Base-by-base conservation (phyloP, 2,113 vertebrate genomes). In the Phycodurus eques region DNA sequence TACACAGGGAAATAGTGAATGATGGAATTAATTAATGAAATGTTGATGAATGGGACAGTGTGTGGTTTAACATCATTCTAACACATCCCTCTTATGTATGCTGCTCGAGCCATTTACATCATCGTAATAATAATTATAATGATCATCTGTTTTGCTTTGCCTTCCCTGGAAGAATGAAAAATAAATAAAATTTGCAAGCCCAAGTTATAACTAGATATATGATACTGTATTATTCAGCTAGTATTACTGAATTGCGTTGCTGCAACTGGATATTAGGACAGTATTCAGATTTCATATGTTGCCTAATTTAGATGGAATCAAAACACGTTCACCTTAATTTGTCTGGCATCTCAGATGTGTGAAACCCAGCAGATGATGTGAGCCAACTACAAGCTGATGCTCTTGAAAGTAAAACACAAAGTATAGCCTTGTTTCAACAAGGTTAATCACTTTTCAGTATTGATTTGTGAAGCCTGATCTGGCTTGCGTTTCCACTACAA, bases 241-340 rank as follows among this genome's bases (percentile, higher is more conserved):
- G 62, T 43, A 67, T 69, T 43, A 79, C n/a, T 70, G 46, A 53
- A 72, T 67, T 62, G 72, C 47, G 17, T 59, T 10, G 12, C 70
- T 53, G 71, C 31, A 53, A 39, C 46, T 68, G 35, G 69, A 46
- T 71, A 59, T 59, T 47, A 10, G 13, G 7, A 47, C 57, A 54
- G 72, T 73, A 81, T 83, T 81, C 74, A 75, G 57, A 80, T 79
- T 85, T 79, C 66, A 79, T 75, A 61, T 54, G 75, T 69, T 70
- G 22, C 35, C 35, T 39, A 39, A 39, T 39, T 39, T 39, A 39
- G 35, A 39, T 39, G 35, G 35, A 39, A 39, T 39, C 6, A 39
- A 39, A 39, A 39, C 35, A 5, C 35, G 35, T 3, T 39, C 35
- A 39, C 3, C 35, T 39, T 39, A 39, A 39, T 39, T 3, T 39